Evolutionary conservation across 1,140 invertebrate species (phyloP), one percentile per base, ranked within the genome.

Genomic region (Pectinophora gossypiella): DNA sequence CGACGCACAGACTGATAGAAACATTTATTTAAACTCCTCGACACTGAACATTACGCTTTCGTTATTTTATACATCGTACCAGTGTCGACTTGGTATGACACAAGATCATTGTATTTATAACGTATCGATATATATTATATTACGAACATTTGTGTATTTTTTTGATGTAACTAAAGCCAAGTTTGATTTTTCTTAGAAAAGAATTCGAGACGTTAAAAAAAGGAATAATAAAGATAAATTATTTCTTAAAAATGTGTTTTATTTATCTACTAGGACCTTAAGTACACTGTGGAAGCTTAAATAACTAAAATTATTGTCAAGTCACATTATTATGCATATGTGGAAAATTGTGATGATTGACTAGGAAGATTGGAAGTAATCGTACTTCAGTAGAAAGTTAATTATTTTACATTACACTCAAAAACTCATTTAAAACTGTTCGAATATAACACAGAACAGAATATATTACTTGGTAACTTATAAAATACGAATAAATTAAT

Each of bases 211-310:
- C 68, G 68, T 84, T 80, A 19, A 69, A 81, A 79, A 85, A 83
- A 76, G 72, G 74, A 80, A 77, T 76, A 83, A 80, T 80, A 86
- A 84, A 84, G 72, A 83, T 84, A 84, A 84, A 84, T 84, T 86
- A 84, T 84, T 86, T 86, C 80, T 83, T 84, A 80, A 35, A 66
- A 69, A 69, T 67, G 74, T 65, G 75, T 85, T 83, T 85, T 80
- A 79, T 83, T 83, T 80, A 46, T 40, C 10, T 15, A 40, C 13
- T 16, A 13, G 4, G 4, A 23, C 22, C 22, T 10, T 23, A 23
- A 23, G 22, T 4, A 9, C 27, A 7, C 27, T 12, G n/a, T n/a
- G n/a, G 9, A 32, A 32, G 27, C 23, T 40, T 40, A 15, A 40
- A 16, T 40, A 20, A 3, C 9, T 15, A n/a, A n/a, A 51, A 7